These are phyloP conservation scores for honey bee (Apis mellifera) DNA, from an alignment of 1,140 invertebrate species.

Conservation along the genomic window Amel_HAv3.1 CM009936.2:6747001-6747500, in stretches of 20 bases:
- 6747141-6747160: background rate
- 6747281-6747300: conserved; percentile 13
- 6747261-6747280: background rate
- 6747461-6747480: background rate
- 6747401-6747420: too few species aligned
- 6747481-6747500: background rate
- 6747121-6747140: background rate
- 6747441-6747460: background rate
- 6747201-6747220: background rate
- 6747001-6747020: conserved; percentile 8
- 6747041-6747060: background rate
- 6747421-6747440: background rate
- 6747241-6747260: conserved; percentile 16
- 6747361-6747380: background rate
- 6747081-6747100: background rate
- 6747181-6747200: conserved; percentile 18
- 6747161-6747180: conserved; percentile 8
- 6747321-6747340: background rate
- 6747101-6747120: too few species aligned
- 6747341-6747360: background rate
- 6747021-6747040: conserved; percentile 10
- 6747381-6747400: background rate
- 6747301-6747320: background rate
- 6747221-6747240: conserved; percentile 28
- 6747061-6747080: background rate